phyloP scores from a whole-genome alignment of 1,140 invertebrate genomes.

The Zaprionus kolodkinae region DNA sequence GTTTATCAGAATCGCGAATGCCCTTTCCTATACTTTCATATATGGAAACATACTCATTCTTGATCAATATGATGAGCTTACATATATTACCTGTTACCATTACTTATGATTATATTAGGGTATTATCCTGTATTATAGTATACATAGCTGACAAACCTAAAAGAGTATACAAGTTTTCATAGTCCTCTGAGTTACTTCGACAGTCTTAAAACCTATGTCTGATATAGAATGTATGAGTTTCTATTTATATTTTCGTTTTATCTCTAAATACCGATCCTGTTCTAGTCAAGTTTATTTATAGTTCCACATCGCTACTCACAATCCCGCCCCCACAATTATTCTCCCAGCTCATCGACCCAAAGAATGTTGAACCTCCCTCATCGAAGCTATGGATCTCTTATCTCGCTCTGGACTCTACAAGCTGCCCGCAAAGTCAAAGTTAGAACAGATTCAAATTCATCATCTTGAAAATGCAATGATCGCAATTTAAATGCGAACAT shows the following conservation, averaged over 20 bases:
- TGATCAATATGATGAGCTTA: not conserved
- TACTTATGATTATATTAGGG: too few species aligned
- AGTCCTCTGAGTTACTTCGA: too few species aligned
- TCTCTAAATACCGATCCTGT: not conserved
- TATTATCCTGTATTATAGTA: too few species aligned
- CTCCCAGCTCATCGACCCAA: not conserved
- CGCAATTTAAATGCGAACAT: slow-evolving; percentile 37
- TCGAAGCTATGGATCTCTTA: not conserved
- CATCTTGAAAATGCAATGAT: slow-evolving; percentile 3
- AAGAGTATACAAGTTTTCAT: too few species aligned
- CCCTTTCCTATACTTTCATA: not conserved
- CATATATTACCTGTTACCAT: too few species aligned
- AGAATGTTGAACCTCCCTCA: not conserved
- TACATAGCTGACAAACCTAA: too few species aligned
- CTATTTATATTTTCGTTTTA: not conserved
- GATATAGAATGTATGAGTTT: not conserved
- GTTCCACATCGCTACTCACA: not conserved
- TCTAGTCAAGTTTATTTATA: not conserved
- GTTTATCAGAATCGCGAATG: not conserved
- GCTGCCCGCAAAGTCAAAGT: not conserved
- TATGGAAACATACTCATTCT: not conserved
- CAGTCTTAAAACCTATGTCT: not conserved
- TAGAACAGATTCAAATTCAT: not conserved
- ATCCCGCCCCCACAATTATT: not conserved
- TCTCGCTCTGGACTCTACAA: not conserved